Evolutionary conservation across 2,797 vertebrate genomes (phyloP), one percentile per base, ranked within the genome.

Genomic region (Macropus fuliginosus): DNA sequence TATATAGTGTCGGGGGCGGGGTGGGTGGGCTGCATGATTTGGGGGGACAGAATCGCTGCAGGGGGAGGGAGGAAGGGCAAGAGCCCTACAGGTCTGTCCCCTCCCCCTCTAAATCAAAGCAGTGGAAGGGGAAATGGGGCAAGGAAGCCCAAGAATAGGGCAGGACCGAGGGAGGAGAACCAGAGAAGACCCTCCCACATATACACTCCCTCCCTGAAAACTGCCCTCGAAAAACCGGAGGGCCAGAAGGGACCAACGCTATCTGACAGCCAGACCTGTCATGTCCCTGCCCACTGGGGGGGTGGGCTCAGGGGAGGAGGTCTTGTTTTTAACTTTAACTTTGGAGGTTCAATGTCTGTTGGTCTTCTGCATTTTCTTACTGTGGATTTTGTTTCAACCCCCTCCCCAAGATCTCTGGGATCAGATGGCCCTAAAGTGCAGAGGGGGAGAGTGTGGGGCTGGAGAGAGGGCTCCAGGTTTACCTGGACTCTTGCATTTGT

Each of bases 241-340:
- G 98, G 97, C 95, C 94, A 96, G 96, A 93, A 96, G 97, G 97
- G 97, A 98, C 97, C 96, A 94, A 96, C 55, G 96, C 97, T 96
- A 98, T 93, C 96, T 96, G 97, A 97, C 98, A 98, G 97, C 97
- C 96, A 95, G 97, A 93, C 97, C 97, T 98, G 98, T 97, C 97
- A 97, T 95, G 95, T 98, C 97, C 97, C 97, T 97, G 98, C 96
- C 96, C 95, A 96, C 54, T 31, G 93, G 92, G 95, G 96, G 96
- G 90, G 59, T 91, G 96, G 97, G 93, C 93, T 8, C 3, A 12
- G 95, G 95, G 50, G 66, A 2, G 87, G 96, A 92, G 21, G 56
- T 81, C 92, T 21, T 91, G 92, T 94, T 52, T 95, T 95, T 90
- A 54, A 97, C 97, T 97, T 98, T 97, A 97, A 97, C 96, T 94